Conservation (phyloP, 2,888 invertebrate species). For the Chaetogeoica ovagalla region DNA sequence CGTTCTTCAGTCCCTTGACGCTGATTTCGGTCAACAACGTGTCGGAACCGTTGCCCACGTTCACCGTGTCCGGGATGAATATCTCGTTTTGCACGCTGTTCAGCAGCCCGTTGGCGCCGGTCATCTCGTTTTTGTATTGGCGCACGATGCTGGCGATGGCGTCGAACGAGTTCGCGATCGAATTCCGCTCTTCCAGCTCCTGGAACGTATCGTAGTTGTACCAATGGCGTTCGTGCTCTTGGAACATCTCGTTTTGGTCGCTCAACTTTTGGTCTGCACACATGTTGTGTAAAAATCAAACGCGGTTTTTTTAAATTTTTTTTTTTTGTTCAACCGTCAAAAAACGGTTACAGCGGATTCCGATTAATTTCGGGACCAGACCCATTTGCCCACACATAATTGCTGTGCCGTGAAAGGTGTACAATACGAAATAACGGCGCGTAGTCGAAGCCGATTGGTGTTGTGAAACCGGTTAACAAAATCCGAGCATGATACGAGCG, state of each 20-base stretch:
- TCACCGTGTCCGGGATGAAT: slow-evolving; percentile 3
- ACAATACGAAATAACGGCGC: too few species aligned
- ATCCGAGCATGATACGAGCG: too few species aligned
- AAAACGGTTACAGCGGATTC: too few species aligned
- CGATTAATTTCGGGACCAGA: too few species aligned
- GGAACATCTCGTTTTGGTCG: slow-evolving; percentile 15
- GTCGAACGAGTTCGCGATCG: slow-evolving; percentile 21
- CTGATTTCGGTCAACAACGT: background rate
- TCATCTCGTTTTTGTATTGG: background rate
- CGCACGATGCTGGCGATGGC: background rate
- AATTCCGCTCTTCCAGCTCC: background rate
- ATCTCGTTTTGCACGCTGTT: background rate
- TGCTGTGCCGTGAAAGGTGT: too few species aligned
- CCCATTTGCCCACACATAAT: too few species aligned
- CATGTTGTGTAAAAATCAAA: too few species aligned
- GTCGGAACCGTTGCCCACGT: slow-evolving; percentile 8
- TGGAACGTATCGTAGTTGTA: background rate
- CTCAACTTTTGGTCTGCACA: background rate
- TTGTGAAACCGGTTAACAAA: too few species aligned
- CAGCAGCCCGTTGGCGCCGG: background rate
- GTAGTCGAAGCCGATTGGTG: too few species aligned
- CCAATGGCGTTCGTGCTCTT: background rate
- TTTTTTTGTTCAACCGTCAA: too few species aligned
- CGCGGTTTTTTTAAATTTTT: too few species aligned
- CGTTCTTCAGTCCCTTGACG: slow-evolving; percentile 4